Percentiles rank a stretch among this genome's conserved stretches.
These are phyloP conservation scores for Psilopogon haemacephalus DNA, from an alignment of 2,113 vertebrate species.

Conservation along the genomic window DNA sequence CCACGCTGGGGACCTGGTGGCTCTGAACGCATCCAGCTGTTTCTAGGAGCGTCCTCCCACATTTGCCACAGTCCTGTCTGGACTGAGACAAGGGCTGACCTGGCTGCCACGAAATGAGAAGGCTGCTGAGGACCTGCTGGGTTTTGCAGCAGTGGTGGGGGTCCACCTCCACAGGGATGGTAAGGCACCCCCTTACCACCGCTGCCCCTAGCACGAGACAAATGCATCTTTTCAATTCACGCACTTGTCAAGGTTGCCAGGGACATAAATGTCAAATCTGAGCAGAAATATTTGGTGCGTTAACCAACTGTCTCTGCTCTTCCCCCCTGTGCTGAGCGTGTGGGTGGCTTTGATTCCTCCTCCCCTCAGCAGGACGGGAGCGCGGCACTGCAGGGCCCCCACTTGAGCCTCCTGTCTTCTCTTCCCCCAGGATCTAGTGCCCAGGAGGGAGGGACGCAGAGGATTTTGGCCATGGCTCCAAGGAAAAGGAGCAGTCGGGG, in stretches of 20 bases:
- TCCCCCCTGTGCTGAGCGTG: neutral
- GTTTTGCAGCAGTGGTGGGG: neutral
- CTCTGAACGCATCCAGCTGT: neutral
- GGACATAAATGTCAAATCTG: neutral
- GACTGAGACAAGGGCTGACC: neutral
- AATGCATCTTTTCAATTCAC: neutral
- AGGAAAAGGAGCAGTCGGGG: conserved; percentile 89
- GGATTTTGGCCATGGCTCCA: conserved; percentile 86
- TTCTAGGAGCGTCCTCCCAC: neutral
- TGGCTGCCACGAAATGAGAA: neutral
- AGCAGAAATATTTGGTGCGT: conserved; percentile 26
- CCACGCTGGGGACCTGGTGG: neutral
- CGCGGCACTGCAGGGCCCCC: neutral
- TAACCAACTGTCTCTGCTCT: neutral
- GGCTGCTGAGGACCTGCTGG: neutral
- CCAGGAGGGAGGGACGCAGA: conserved; percentile 41
- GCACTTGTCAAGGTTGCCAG: neutral
- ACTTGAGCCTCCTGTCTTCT: neutral
- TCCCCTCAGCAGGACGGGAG: neutral
- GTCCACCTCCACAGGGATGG: fast-evolving
- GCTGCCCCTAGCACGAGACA: neutral
- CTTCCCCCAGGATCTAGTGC: conserved; percentile 70
- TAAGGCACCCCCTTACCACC: fast-evolving
- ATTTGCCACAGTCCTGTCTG: neutral
- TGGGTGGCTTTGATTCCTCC: conserved; percentile 48